Evolutionary conservation across 2,888 invertebrate species (phyloP).

Genomic region (Polydrusus tereticollis): DNA sequence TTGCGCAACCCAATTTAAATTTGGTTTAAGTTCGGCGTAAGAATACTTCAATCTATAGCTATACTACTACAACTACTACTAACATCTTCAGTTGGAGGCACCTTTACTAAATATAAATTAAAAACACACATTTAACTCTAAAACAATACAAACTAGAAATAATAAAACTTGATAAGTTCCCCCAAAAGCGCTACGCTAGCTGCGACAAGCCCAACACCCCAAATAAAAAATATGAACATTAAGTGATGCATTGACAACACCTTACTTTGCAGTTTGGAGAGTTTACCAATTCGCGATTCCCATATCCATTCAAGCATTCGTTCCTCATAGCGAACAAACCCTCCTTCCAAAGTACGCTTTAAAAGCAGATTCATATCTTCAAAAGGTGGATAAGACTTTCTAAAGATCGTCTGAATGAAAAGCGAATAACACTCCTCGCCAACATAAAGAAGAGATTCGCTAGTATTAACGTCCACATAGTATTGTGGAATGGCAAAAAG

Average conservation of each 20-base stretch:
- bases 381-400: slow-evolving; percentile 10
- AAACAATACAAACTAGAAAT: no score
- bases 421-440: neutral
- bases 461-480: neutral
- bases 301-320: neutral
- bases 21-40: no score
- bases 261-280: neutral
- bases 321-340: neutral
- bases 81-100: no score
- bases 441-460: neutral
- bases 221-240: neutral
- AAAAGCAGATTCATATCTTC: neutral
- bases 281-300: neutral
- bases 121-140: no score
- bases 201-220: neutral
- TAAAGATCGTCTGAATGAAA: slow-evolving; percentile 3
- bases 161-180: neutral
- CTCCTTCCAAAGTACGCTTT: slow-evolving; percentile 1
- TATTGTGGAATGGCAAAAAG: neutral
- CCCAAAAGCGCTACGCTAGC: neutral
- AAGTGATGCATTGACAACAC: neutral
- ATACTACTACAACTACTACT: no score
- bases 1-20: no score
- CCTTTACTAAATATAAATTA: no score
- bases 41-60: no score